Base-by-base conservation (phyloP, 2,113 vertebrate species). In the Cnemophilus loriae region DNA sequence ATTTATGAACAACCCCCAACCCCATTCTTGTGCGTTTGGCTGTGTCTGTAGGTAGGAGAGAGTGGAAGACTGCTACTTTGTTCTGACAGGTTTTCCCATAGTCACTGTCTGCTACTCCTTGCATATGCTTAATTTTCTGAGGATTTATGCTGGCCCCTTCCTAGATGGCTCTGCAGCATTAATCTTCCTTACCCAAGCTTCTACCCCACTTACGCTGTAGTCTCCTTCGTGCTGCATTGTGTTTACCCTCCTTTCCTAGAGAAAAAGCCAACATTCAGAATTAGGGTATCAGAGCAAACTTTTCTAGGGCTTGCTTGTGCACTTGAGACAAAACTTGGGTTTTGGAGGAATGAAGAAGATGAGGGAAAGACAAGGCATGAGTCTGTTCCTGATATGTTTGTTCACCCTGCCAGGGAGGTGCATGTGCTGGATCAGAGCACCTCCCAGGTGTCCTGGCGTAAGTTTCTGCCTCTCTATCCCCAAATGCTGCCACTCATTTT, bases 21-120 rank as follows among this genome's bases (percentile, higher is more conserved):
- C 92, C 97, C 96, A 97, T 98, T 98, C 97, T 96, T 96, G 87
- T 88, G 77, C 20, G 8, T 81, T 93, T 91, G 95, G 92, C 96
- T 95, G 95, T 49, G 39, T 96, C 95, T 96, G 97, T 98, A 97
- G 97, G 97, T 98, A 96, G 90, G 93, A 88, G 81, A 95, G 96
- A 95, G 90, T 93, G 95, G 97, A 91, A 98, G 92, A 90, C 86
- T 94, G 84, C 93, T 92, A 78, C 94, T 97, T 96, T 95, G 94
- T 97, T 97, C 95, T 90, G 70, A 83, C 91, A 96, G 95, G 97
- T 96, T 97, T 97, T 95, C 97, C 95, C 97, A 96, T 97, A 96
- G 96, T 96, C 94, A 95, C 87, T 96, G 90, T 96, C 97, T 97
- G 95, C 90, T 93, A 97, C 77, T 92, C 86, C 90, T 92, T 96